Base-by-base conservation (phyloP, 2,797 vertebrate species). In the Thripadectes ignobilis region DNA sequence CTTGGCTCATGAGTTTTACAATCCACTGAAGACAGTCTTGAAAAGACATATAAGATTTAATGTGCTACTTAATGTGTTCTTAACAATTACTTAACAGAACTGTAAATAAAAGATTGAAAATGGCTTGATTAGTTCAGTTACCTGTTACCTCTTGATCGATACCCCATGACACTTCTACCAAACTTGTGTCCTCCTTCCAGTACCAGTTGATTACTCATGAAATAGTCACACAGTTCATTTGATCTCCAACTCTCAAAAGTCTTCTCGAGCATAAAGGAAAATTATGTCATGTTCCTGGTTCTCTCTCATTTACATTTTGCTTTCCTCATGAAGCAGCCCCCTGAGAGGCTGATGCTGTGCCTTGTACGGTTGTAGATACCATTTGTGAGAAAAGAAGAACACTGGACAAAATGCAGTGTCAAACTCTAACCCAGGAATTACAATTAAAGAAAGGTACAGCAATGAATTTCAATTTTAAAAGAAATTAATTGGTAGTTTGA, bases 121-220 rank as follows among this genome's bases (percentile, higher is more conserved):
- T 55, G 5, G 9, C 32, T 74, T 67, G 39, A 57, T 77, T 59
- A 65, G 9, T 80, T 85, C 32, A 69, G 14, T 74, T 82, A 17
- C 14, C 14, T 19, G 0, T 87, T 81, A 36, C 38, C 41, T 76
- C 17, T 58, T 3, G 2, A 7, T 43, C 0, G 0, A 26, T 78
- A 55, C 8, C 27, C 27, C 26, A 14, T 39, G 45, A 39, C 43
- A 36, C n/a, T 80, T 83, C 7, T 9, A 43, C 27, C 20, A 54
- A 82, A 90, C 20, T 23, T 41, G 5, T 58, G 17, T 75, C 59
- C 10, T 61, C 26, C 19, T 88, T 83, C 30, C n/a, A 62, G 36
- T 15, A 62, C 74, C 34, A 39, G 26, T 86, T 78, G 67, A 57
- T 86, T 52, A 36, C 19, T 94, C 58, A 26, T 39, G 3, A 76